Evolutionary conservation across 2,888 invertebrate genomes (phyloP).

Genomic region (Eupeodes latifasciatus): DNA sequence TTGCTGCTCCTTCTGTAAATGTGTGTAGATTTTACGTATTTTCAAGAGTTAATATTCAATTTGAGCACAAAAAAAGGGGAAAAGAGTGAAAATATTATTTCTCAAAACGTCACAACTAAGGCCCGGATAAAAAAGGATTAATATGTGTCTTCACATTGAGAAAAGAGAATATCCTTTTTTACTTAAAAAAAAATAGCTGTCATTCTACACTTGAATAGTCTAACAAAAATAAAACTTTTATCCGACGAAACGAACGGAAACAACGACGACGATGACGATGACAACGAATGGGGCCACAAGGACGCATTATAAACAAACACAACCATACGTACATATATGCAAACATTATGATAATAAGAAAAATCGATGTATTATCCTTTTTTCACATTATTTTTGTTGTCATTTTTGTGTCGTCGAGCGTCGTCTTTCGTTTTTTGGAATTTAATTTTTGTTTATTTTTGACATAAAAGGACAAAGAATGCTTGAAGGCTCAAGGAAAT

Average conservation of each 20-base stretch:
- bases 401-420: background rate
- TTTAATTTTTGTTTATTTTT: background rate
- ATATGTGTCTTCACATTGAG: constrained; percentile 26
- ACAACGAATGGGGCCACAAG: constrained; percentile 62
- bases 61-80: constrained; percentile 25
- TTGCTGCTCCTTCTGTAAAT: background rate
- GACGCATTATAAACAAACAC: constrained; percentile 55
- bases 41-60: constrained; percentile 45
- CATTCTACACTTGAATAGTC: constrained; percentile 33
- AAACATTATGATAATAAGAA: constrained; percentile 12
- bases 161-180: constrained; percentile 42
- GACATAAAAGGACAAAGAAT: background rate
- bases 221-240: constrained; percentile 25
- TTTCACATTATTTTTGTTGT: constrained; percentile 43
- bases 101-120: constrained; percentile 1
- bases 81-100: constrained; percentile 29
- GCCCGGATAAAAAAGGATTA: constrained; percentile 40
- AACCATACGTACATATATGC: constrained; percentile 24
- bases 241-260: constrained; percentile 16
- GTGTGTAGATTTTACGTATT: background rate
- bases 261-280: constrained; percentile 5
- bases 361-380: constrained; percentile 66
- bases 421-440: background rate
- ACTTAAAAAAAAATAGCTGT: constrained; percentile 28
- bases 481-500: background rate